Base-by-base conservation (phyloP, 2,797 vertebrate genomes). In the Salmo trutta region DNA sequence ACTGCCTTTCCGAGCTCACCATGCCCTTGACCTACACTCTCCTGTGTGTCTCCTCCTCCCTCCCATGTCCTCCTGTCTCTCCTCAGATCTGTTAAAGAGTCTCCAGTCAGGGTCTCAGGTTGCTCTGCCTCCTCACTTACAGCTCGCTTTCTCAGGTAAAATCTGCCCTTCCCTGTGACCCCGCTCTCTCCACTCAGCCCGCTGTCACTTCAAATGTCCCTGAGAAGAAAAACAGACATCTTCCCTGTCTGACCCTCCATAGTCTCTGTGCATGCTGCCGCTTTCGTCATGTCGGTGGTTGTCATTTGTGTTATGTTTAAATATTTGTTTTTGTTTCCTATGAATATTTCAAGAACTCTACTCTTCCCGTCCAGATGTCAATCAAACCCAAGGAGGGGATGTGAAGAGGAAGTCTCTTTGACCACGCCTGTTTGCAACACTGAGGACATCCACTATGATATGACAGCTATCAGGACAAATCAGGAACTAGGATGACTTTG, bases 1-100 rank as follows among this genome's bases (percentile, higher is more conserved):
- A 27, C 59, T 36, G 41, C 31, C 27, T 31, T 27, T 56, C 41
- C n/a, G 24, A 8, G 14, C 33, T 78, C 68, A 2, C 5, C 65
- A 15, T 31, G 15, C 53, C 64, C 41, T 29, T 70, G 17, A 62
- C 59, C 59, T 47, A 47, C 41, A 47, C 69, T 36, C 33, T 47
- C 64, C 74, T 71, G 19, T 41, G 29, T 74, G 15, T 12, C 27
- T 53, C 21, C 41, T 74, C 53, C 14, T 79, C 67, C 75, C 24
- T 33, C 59, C 64, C 24, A 17, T 54, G 56, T 84, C 52, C 88
- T 85, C 77, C 84, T 86, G 78, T 82, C 90, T 91, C 83, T 94
- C 89, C 91, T 93, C 92, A 99, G 97, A 97, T 96, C 94, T 98
- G 92, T 96, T 97, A 94, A 98, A 99, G 95, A 95, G 97, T 95